Conservation (phyloP, 2,797 vertebrate species). For the Catharus ustulatus region DNA sequence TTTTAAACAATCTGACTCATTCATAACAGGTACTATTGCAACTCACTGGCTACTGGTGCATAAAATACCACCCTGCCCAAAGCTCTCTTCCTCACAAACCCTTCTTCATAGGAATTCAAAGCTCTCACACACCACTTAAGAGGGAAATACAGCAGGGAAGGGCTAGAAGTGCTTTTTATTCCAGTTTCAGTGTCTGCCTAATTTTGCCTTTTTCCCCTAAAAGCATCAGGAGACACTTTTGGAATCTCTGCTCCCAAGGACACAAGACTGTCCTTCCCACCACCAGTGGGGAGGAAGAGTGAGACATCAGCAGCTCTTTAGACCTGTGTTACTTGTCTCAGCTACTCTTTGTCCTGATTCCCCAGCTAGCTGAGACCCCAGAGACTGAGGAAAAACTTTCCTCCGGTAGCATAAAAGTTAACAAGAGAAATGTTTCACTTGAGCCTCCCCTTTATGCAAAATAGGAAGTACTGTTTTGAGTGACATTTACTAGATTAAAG, state of each 20-base stretch:
- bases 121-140: neutral
- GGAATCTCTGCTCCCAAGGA: neutral
- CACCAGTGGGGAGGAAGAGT: neutral
- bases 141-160: neutral
- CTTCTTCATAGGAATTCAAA: neutral
- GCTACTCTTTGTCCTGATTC: neutral
- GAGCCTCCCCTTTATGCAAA: neutral
- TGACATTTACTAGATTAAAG: neutral
- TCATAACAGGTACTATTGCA: neutral
- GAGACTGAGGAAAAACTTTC: neutral
- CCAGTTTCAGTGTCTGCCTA: neutral
- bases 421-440: neutral
- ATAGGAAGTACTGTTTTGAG: neutral
- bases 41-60: neutral
- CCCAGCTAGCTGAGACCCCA: too few species aligned
- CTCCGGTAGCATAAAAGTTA: neutral
- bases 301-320: neutral
- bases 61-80: neutral
- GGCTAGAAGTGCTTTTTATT: neutral
- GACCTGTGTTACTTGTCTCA: neutral
- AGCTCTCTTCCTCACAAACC: neutral
- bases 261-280: neutral
- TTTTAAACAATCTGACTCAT: neutral
- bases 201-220: neutral
- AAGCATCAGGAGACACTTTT: neutral